phyloP scores from a whole-genome alignment of 1,140 invertebrate genomes.

The Ectropis grisescens region DNA sequence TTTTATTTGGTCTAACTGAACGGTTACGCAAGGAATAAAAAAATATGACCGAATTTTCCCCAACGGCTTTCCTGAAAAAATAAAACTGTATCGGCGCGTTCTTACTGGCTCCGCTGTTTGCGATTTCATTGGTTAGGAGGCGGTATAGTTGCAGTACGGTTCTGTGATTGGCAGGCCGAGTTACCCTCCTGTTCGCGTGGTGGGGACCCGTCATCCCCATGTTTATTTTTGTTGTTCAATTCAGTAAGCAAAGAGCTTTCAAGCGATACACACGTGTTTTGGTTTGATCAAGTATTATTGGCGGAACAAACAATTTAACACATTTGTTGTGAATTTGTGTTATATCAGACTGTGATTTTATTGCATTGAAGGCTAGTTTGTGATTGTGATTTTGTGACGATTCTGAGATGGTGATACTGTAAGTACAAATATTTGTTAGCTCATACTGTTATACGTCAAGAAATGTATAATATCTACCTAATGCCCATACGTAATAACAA shows the following conservation, averaged over 20 bases:
- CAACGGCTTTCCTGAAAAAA: constrained; percentile 50
- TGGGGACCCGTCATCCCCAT: constrained; percentile 49
- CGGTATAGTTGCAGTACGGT: constrained; percentile 16
- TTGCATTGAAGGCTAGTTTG: constrained; percentile 14
- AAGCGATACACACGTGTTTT: constrained; percentile 22
- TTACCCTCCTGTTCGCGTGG: constrained; percentile 19
- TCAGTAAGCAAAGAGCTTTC: constrained; percentile 54
- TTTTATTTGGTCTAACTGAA: too few relatives aligned
- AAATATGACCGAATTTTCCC: too few relatives aligned
- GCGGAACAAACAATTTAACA: constrained; percentile 7
- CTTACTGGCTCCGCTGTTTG: neutral
- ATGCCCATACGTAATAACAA: too few relatives aligned
- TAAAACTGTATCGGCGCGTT: constrained; percentile 10
- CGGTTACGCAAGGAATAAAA: too few relatives aligned
- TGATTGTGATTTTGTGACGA: constrained; percentile 24
- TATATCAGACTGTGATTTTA: constrained; percentile 16
- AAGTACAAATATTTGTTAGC: too few relatives aligned
- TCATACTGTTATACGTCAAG: too few relatives aligned
- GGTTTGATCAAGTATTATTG: constrained; percentile 11
- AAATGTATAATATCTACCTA: too few relatives aligned
- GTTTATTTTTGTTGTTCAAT: constrained; percentile 63
- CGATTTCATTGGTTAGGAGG: constrained; percentile 37
- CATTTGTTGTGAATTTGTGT: constrained; percentile 5
- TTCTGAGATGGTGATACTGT: constrained; percentile 64
- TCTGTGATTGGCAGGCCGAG: constrained; percentile 20